Base-by-base conservation (phyloP, 2,797 vertebrate genomes). In the Karalla daura region DNA sequence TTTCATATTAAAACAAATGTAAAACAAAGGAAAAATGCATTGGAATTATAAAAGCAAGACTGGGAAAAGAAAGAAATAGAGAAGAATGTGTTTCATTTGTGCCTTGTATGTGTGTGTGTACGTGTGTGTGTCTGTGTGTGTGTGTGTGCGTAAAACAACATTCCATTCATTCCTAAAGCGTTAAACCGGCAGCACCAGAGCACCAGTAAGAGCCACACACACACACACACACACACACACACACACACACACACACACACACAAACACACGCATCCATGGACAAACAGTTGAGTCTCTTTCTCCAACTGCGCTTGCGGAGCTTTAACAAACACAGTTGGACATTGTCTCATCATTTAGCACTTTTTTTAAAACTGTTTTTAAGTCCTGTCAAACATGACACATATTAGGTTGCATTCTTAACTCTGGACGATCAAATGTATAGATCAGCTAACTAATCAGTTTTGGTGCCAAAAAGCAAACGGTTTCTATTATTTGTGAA, bases 151-250 rank as follows among this genome's bases (percentile, higher is more conserved):
- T 78, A 80, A 84, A 88, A 85, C 90, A 93, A 87, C 92, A 94
- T 93, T 93, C 94, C 90, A 91, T 80, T 89, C 93, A 93, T 94
- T 94, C 92, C 89, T 91, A 25, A 78, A 79, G 84, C 44, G 14
- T 79, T 91, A 86, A 92, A 85, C 86, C 74, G 46, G 84, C 85
- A 86, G 85, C 84, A 83, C 79, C 53, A 85, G 70, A 59, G 62
- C 53, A 70, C 76, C 28, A 62, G 58, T 81, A 76, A 82, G 70
- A 81, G 59, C 50, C 66, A 56, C 36, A 59, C 18, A 53, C 35
- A 64, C 54, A 41, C 61, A 56, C 12, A 32, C 55, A 43, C 28
- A 30, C 35, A 52, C 21, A 51, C 39, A 63, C 53, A 45, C 60
- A 55, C 11, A 36, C 60, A 51, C 28, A 25, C 63, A 53, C 36